Evolutionary conservation across 2,113 vertebrate genomes (phyloP), one percentile per base, ranked within the genome.

Genomic region (Panthera tigris): DNA sequence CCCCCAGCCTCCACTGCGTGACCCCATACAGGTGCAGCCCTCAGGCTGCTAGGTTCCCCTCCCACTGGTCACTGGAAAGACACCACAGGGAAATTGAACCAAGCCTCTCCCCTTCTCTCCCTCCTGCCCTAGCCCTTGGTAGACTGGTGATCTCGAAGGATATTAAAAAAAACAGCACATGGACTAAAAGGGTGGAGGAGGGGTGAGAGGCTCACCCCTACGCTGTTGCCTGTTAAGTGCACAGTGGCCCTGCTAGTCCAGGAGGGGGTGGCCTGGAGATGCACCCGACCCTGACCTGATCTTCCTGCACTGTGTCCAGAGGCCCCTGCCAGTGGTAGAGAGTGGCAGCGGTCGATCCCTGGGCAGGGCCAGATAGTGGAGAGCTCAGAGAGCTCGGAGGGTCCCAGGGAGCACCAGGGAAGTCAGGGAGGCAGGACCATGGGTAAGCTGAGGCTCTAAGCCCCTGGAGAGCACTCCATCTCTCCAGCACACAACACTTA

Each of bases 11-110:
- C 52, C 5, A 10, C 55, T 29, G 39, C 21, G 27, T 5, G 15
- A 73, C 31, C 73, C 4, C 12, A 0, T 7, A 7, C 5, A 3
- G 2, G 15, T 1, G 2, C 39, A 63, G 7, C 15, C 39, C 15
- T n/a, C 27, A 45, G 23, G 27, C 13, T 81, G 16, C 31, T 45
- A 23, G n/a, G 12, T 27, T 33, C 23, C 13, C 15, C 27, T 65
- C 52, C 25, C 31, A 12, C n/a, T 48, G 48, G 36, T 78, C 19
- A 23, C 11, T 31, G 7, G 6, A 25, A 18, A 90, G 84, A 45
- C 19, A 25, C 73, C 61, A 11, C 5, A 5, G n/a, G 31, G 16
- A 87, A 66, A 23, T 0, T 33, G 48, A 89, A 89, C 23, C 27
- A 31, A 36, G 50, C 48, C 25, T 23, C 25, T 39, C 11, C 7